Evolutionary conservation across 2,113 vertebrate genomes (phyloP).

Genomic region (Fregetta grallaria): DNA sequence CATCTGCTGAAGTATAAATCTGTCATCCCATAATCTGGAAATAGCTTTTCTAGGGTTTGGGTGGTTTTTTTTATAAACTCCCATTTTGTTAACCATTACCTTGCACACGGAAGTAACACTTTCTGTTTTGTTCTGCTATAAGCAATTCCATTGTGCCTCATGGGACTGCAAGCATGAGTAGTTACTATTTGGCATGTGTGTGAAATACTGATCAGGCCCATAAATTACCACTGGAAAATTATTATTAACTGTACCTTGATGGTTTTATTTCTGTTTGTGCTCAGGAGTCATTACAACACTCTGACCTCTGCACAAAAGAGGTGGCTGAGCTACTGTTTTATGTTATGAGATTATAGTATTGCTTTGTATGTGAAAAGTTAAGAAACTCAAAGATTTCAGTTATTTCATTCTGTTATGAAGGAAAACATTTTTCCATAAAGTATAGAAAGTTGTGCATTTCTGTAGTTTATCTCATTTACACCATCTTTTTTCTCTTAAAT

Average conservation of each 20-base stretch:
- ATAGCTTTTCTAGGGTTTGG: background rate
- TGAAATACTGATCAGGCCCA: background rate
- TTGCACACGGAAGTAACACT: background rate
- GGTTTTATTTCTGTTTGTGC: background rate
- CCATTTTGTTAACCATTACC: conserved; percentile 30
- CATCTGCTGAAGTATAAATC: background rate
- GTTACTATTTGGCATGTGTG: background rate
- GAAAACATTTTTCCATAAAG: background rate
- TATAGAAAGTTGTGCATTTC: background rate
- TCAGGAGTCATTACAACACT: background rate
- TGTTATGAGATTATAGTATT: background rate
- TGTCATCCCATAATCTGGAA: conserved; percentile 1
- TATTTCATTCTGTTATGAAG: background rate
- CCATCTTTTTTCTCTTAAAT: background rate
- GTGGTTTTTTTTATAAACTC: background rate
- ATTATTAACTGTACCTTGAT: background rate
- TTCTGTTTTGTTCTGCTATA: background rate
- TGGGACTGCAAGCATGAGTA: background rate
- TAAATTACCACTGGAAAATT: conserved; percentile 4
- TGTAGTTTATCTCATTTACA: background rate
- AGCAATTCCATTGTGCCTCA: background rate
- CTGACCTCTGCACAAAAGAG: background rate
- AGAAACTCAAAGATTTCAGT: background rate
- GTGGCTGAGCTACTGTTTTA: background rate
- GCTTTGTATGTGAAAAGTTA: accelerated